Evolutionary conservation across 2,888 invertebrate genomes (phyloP), one percentile per base, ranked within the genome.

Genomic region (Eutolmus rufibarbis): DNA sequence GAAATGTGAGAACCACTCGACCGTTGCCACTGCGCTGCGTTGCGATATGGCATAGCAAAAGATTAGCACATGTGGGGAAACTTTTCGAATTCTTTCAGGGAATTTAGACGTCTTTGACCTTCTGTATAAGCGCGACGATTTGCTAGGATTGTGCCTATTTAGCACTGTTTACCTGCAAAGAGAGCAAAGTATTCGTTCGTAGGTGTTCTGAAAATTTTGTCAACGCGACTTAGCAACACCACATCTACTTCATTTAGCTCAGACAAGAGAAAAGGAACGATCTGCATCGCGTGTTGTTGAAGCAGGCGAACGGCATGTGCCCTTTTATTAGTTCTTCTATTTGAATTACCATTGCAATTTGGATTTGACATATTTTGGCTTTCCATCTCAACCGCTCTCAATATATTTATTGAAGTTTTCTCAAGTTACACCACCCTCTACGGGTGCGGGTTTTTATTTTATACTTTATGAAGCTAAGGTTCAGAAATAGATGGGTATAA

Each of bases 21-120:
- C 23, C 66, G 66, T 66, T 66, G 23, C 66, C 16, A 16, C 51
- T 51, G 51, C 16, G 51, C 51, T 16, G 51, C 51, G 5, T 51
- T 51, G n/a, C 7, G 51, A 51, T 51, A 66, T 66, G 19, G 23
- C 23, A 12, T 28, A 66, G n/a, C 34, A 12, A 82, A 51, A 56
- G 82, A 66, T 79, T 79, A 79, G 51, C 37, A 82, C 66, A 66
- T 66, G 34, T 31, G 28, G 34, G 19, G 34, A 12, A 34, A 82
- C 66, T 12, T 57, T 57, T 57, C 23, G n/a, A 57, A 57, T 79
- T 79, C 46, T 19, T 37, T 82, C 43, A 23, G 46, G 37, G 82
- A 37, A 19, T 82, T 37, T 34, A 57, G 31, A 37, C 57, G 82
- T 82, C 66, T 82, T 34, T 82, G 82, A 82, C 82, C 82, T 82